Conservation (phyloP, 2,113 vertebrate genomes). For the Typhlomys cinereus region DNA sequence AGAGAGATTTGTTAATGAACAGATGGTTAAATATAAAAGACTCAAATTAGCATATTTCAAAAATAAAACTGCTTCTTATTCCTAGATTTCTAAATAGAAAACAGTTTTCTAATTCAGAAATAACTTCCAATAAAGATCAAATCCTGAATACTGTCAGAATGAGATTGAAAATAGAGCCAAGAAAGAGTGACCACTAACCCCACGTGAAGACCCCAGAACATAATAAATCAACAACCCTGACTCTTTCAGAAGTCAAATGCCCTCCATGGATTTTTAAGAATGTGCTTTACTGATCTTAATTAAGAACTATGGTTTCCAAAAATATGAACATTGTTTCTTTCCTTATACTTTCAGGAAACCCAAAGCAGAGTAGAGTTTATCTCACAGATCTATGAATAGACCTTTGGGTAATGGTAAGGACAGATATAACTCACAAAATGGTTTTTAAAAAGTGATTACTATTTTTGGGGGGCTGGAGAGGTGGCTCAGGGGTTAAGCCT, state of each 20-base stretch:
- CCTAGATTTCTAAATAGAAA: constrained; percentile 7
- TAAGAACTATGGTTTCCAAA: neutral
- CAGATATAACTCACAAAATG: neutral
- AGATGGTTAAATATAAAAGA: neutral
- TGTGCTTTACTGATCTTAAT: neutral
- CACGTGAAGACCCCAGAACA: neutral
- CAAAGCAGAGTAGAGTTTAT: neutral
- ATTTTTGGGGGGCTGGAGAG: too few species aligned
- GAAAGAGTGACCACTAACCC: neutral
- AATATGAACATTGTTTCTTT: neutral
- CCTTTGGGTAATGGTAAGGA: neutral
- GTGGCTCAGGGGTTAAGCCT: too few species aligned
- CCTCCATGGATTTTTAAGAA: neutral
- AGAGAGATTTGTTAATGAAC: constrained; percentile 16
- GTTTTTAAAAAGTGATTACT: neutral
- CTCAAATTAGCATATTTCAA: constrained; percentile 13
- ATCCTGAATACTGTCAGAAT: neutral
- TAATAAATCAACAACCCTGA: neutral
- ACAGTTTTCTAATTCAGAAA: constrained; percentile 55
- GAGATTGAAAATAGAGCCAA: neutral
- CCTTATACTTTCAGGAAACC: neutral
- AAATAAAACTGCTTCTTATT: constrained; percentile 55
- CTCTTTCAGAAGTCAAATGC: neutral
- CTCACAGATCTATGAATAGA: neutral
- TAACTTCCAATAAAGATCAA: constrained; percentile 51